Base-by-base conservation (phyloP, 2,888 invertebrate genomes). In the Cheilosia scutellata region DNA sequence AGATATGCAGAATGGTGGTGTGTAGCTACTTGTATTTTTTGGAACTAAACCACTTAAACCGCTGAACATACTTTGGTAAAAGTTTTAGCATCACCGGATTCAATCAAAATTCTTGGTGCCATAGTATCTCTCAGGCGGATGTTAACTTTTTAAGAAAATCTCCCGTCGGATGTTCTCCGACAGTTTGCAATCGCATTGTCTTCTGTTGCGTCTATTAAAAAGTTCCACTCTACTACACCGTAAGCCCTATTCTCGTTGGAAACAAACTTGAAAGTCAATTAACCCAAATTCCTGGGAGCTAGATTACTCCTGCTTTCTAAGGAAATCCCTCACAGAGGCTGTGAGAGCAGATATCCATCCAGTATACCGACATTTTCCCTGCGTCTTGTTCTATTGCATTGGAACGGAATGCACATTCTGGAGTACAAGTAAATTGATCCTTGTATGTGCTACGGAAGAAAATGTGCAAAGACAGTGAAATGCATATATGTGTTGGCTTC, bases 201-300 rank as follows among this genome's bases (percentile, higher is more conserved):
- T 62, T 62, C 55, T 68, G 66, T 42, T 63, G 62, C 57, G 63
- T 74, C 68, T 68, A 78, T 78, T 78, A 78, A 83, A 78, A 83
- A 74, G 62, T 78, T 83, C 7, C 29, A 27, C 65, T 74, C 37
- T 29, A 53, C 42, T 31, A 60, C 16, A 40, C 27, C 31, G 66
- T 16, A 33, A 71, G 20, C 55, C 11, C 31, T 20, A 40, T 44
- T 13, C 42, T 20, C 4, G 29, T 49, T 71, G 37, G 16, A 68
- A 33, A 60, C 37, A 74, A 83, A 83, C 74, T 84, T 42, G 79
- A 84, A 84, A 75, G 79, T 79, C 79, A 79, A 84, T 79, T 84
- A 84, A 79, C 79, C 79, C 16, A 70, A 70, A 79, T 84, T 75
- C 74, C 74, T 71, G 40, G 20, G 1, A 79, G 33, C 70, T 37